Base-by-base conservation (phyloP, 2,888 invertebrate genomes). In the Volucella zonaria region DNA sequence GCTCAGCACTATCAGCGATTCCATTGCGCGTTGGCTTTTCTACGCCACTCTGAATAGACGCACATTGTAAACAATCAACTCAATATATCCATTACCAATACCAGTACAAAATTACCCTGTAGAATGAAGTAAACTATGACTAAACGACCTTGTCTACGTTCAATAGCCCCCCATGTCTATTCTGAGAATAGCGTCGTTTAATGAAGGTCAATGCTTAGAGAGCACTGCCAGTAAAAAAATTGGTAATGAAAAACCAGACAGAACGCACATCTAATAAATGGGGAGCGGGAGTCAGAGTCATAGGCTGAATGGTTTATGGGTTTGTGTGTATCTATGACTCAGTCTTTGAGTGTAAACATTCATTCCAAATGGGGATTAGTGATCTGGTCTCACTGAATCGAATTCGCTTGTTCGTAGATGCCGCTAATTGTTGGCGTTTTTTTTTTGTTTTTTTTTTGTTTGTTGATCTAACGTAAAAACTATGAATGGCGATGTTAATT, bases 81-180 rank as follows among this genome's bases (percentile, higher is more conserved):
- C 31, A 45, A 64, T 18, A 68, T 51, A 76, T 47, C 31, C 49
- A 31, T 40, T 23, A 56, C 43, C 62, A 51, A 23, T 11, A 40
- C 18, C 8, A 11, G 6, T 31, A 31, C 31, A 6, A 31, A 12
- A 56, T 49, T 14, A 18, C 12, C 45, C 15, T 42, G 67, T 64
- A 59, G 45, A 79, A 75, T 54, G 79, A 62, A 74, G 43, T 47
- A 82, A 82, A 78, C 79, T 83, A 83, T 66, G 79, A 83, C 64
- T 64, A 58, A 82, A 64, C 61, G 82, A 66, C 82, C 82, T 83
- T 83, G 82, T 66, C 64, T 59, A 59, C 82, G 82, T 83, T 79
- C 82, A 79, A 75, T 79, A 74, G 78, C 79, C 74, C 79, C 62
- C 52, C 61, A 51, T 56, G 59, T 73, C 80, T 47, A 81, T 64